These are phyloP conservation scores for Siniperca undulata DNA, from an alignment of 2,797 vertebrate species.

Conservation along the genomic window DNA sequence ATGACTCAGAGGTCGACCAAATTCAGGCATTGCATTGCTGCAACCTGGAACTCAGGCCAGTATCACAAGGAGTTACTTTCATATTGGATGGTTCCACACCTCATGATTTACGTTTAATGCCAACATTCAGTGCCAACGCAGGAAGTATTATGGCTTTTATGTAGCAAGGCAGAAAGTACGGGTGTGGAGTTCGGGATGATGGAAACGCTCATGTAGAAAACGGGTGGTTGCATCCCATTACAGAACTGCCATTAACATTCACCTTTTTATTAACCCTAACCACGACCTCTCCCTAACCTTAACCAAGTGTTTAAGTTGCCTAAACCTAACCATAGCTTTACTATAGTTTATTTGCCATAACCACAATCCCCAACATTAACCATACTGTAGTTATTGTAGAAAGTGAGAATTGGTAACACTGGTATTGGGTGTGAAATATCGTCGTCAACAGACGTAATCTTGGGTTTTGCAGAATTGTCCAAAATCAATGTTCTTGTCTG, in stretches of 20 bases:
- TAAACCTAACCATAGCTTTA: background rate
- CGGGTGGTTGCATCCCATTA: background rate
- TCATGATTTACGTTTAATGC: too few relatives aligned
- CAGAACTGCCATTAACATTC: background rate
- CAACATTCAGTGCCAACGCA: too few relatives aligned
- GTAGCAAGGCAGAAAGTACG: too few relatives aligned
- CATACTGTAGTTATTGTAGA: background rate
- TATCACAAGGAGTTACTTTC: too few relatives aligned
- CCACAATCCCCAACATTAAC: background rate
- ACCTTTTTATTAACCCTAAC: background rate
- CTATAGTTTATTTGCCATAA: background rate
- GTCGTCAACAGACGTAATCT: background rate
- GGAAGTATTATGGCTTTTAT: too few relatives aligned
- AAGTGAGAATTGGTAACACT: background rate
- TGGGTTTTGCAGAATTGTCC: background rate
- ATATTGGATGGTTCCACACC: too few relatives aligned
- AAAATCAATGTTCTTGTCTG: too few relatives aligned
- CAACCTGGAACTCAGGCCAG: too few relatives aligned
- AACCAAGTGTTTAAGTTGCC: background rate
- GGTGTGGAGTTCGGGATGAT: too few relatives aligned
- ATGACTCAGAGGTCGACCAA: too few relatives aligned
- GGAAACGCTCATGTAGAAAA: background rate
- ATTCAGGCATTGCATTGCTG: too few relatives aligned
- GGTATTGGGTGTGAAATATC: background rate
- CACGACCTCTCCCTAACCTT: background rate